Evolutionary conservation across 37 sponge, comb jelly and placozoan genomes (phyloP).

Genomic region (Hormiphora californensis): DNA sequence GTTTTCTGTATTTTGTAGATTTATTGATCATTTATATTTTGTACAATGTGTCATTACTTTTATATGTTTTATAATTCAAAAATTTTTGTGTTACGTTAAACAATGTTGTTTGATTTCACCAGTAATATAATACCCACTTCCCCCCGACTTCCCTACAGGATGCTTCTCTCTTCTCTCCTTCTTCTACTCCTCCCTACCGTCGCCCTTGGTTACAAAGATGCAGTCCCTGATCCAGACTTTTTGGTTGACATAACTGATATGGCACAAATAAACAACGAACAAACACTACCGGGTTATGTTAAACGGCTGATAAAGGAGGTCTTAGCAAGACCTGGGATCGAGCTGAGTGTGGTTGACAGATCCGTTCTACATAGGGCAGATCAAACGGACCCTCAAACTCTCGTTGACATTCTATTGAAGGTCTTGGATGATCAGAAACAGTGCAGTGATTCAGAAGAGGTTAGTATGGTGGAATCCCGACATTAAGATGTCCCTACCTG

Average conservation of each 20-base stretch:
- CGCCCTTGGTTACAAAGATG: background rate
- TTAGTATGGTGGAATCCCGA: background rate
- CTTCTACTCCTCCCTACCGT: too few species aligned
- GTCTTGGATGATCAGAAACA: background rate
- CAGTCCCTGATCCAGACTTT: constrained; percentile 10
- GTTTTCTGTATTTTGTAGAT: too few species aligned
- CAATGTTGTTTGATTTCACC: too few species aligned
- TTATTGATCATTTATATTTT: too few species aligned
- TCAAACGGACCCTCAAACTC: background rate
- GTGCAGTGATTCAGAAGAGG: background rate
- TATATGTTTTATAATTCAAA: too few species aligned
- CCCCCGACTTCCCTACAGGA: too few species aligned
- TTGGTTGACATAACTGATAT: background rate
- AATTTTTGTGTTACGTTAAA: too few species aligned
- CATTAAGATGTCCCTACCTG: background rate
- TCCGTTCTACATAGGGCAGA: background rate
- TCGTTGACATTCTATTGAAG: background rate
- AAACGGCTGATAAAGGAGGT: background rate
- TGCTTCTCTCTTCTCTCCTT: too few species aligned
- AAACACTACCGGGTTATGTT: background rate
- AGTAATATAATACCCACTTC: too few species aligned
- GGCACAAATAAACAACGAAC: too few species aligned
- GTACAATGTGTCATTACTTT: too few species aligned
- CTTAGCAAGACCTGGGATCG: background rate
- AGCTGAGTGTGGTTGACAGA: background rate